Base-by-base conservation (phyloP, 2,888 invertebrate species). In the Tetanocera ferruginea region DNA sequence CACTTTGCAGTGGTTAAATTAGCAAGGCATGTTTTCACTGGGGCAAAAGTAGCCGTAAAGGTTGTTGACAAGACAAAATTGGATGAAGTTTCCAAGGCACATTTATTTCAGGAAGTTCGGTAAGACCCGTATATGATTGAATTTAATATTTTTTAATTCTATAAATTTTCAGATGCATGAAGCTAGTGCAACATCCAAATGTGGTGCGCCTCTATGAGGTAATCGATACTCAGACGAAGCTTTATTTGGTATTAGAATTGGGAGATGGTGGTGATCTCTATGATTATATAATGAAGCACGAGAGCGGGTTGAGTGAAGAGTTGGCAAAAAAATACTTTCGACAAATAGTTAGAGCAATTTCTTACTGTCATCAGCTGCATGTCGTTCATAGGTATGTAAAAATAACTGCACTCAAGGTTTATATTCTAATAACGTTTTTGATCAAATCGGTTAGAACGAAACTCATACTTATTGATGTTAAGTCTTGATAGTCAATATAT, bases 261-360 rank as follows among this genome's bases (percentile, higher is more conserved):
- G 99, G 98, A 19, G 98, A 99, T 91, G 99, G 99, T 70, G 98
- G 98, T 67, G 99, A 99, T 91, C 94, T 99, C 86, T 99, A 98
- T 91, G 98, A 99, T 91, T 98, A 98, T 91, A 98, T 99, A 85
- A 97, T 98, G 96, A 94, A 96, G 88, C 97, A 98, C 90, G 97
- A 97, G 88, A 92, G 94, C 79, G 98, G 98, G 64, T 92, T 98
- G 77, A 94, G 93, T 81, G 96, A 96, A 90, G 91, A 93, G 89
- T 91, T 95, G 83, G 96, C 97, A 82, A 93, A 94, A 86, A 96
- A 96, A 89, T 99, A 99, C 91, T 99, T 99, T 91, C 93, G 95
- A 81, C 96, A 99, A 93, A 99, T 99, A 88, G 97, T 99, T 80
- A 94, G 97, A 85, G 99, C 99, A 83, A 99, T 99, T 89, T 96